phyloP scores from a whole-genome alignment of 2,888 invertebrate genomes.

The Callinectes sapidus region DNA sequence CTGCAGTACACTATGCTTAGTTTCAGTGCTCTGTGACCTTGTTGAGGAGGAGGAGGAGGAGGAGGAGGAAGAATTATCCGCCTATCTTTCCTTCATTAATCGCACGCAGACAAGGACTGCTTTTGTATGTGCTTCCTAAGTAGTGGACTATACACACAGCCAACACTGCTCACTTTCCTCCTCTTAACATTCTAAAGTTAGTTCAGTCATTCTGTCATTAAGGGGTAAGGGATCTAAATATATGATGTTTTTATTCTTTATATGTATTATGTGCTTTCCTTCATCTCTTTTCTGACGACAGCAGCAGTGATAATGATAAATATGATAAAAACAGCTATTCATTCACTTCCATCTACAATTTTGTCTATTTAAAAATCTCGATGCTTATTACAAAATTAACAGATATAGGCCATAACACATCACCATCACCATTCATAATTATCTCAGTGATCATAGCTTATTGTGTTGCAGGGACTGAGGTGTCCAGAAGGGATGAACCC shows the following conservation, averaged over 20 bases:
- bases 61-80: not conserved
- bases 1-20: not conserved
- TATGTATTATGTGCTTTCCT: no score
- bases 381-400: not conserved
- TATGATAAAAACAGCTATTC: not conserved
- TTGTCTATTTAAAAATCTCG: not conserved
- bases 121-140: not conserved
- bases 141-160: not conserved
- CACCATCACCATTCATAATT: not conserved
- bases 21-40: not conserved
- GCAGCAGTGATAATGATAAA: not conserved
- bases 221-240: not conserved
- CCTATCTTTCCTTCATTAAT: not conserved
- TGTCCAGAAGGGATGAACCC: not conserved
- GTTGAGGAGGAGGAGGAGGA: not conserved
- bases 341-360: not conserved
- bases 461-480: not conserved
- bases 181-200: not conserved
- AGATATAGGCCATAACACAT: not conserved
- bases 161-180: not conserved
- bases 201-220: not conserved
- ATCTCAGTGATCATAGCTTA: not conserved
- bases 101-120: not conserved
- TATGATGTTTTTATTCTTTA: not conserved
- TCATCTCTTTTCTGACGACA: not conserved